These are phyloP conservation scores for Zaprionus obscuricornis DNA, from an alignment of 2,888 invertebrate genomes.

Conservation along the genomic window DNA sequence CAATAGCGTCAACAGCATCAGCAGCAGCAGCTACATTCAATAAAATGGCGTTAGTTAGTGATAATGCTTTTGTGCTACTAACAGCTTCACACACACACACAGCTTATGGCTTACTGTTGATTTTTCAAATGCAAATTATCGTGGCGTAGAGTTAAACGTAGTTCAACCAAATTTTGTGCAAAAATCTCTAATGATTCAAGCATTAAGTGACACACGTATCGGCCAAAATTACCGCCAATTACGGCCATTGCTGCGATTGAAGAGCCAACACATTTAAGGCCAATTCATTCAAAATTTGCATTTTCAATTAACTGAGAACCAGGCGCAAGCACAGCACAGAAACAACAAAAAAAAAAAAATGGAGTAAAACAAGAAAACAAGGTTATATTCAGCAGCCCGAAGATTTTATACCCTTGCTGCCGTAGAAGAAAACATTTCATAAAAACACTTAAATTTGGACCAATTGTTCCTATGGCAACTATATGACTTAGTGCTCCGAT, in stretches of 20 bases:
- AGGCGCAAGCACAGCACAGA: constrained; percentile 3
- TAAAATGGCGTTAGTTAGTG: constrained; percentile 36
- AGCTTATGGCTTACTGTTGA: constrained; percentile 13
- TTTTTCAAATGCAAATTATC: constrained; percentile 20
- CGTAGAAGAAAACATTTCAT: too few species aligned
- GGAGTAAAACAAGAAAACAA: background rate
- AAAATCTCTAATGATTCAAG: constrained; percentile 32
- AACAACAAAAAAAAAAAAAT: constrained; percentile 4
- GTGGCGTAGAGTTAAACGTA: constrained; percentile 3
- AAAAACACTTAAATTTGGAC: too few species aligned
- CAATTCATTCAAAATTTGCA: constrained; percentile 64
- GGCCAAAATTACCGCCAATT: constrained; percentile 31
- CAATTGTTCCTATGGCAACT: too few species aligned
- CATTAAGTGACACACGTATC: constrained; percentile 6
- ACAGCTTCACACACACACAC: too few species aligned
- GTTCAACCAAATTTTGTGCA: constrained; percentile 36
- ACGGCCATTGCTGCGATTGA: constrained; percentile 17
- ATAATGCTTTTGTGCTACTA: constrained; percentile 7
- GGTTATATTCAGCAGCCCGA: background rate
- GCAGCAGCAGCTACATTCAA: constrained; percentile 46
- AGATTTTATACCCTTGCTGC: too few species aligned
- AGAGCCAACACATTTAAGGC: constrained; percentile 16
- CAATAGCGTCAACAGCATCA: too few species aligned
- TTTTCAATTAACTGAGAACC: constrained; percentile 71
- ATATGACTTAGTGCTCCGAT: too few species aligned